phyloP scores from a whole-genome alignment of 53 echinoderm and acorn worm species.

The Holothuria leucospilota region DNA sequence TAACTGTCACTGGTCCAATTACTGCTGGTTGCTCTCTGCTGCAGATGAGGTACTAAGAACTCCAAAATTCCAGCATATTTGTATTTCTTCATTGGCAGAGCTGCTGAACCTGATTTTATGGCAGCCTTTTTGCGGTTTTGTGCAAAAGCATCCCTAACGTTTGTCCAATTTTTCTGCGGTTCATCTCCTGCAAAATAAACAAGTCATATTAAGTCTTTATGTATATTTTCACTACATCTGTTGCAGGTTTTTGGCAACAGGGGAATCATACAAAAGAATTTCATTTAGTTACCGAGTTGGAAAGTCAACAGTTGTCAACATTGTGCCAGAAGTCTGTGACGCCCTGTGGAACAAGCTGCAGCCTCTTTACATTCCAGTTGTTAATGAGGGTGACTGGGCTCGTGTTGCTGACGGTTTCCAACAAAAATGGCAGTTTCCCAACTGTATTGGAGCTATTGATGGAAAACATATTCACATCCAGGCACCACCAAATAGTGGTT shows the following conservation, averaged over 20 bases:
- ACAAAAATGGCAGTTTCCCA: conserved; percentile 63
- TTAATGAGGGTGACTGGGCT: conserved; percentile 26
- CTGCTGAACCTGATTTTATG: too few relatives aligned
- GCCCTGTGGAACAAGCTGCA: conserved; percentile 18
- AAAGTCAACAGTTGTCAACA: conserved; percentile 42
- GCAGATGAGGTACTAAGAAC: too few relatives aligned
- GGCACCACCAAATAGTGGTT: conserved; percentile 42
- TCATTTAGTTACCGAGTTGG: conserved; percentile 50
- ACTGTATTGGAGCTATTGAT: conserved; percentile 69
- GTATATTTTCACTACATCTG: background rate
- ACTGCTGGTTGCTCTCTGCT: too few relatives aligned
- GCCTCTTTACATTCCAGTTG: conserved; percentile 33
- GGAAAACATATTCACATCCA: conserved; percentile 65
- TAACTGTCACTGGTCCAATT: too few relatives aligned
- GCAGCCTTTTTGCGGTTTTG: too few relatives aligned
- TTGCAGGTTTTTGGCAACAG: conserved; percentile 43
- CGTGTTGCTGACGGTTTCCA: conserved; percentile 46
- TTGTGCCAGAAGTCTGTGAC: conserved; percentile 44
- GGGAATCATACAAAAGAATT: conserved; percentile 40
- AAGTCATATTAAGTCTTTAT: too few relatives aligned
- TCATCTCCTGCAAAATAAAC: conserved; percentile 7
- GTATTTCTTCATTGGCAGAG: too few relatives aligned
- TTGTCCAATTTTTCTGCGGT: background rate
- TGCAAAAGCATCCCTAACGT: too few relatives aligned
- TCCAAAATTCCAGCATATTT: too few relatives aligned